Evolutionary conservation across 2,797 vertebrate genomes (phyloP), one percentile per base, ranked within the genome.

Genomic region (Melanotaenia boesemani): DNA sequence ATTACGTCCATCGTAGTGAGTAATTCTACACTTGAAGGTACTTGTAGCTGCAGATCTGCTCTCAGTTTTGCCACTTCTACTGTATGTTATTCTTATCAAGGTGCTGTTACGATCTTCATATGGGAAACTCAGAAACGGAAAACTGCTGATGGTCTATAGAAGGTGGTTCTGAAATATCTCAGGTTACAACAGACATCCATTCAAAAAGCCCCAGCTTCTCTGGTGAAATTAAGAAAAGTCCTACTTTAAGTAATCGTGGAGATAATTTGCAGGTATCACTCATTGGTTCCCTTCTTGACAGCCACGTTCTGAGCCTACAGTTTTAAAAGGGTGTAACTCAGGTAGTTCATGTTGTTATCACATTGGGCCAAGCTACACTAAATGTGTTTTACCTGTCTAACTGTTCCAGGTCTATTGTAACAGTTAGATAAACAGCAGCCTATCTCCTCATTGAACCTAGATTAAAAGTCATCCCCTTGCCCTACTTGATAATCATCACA

Each of bases 241-340:
- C 18, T 48, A 0, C 18, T n/a, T 48, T 6, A 8, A 2, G 20
- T 20, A 6, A n/a, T 48, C 0, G 10, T 2, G 6, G 0, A 20
- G 46, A 48, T n/a, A 20, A 48, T 6, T n/a, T n/a, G 0, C 18
- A 48, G 20, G 18, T n/a, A n/a, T 48, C 20, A 20, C 18, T 48
- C 4, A 3, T n/a, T 8, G 7, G 18, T 9, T 48, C 18, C 18
- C 7, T 7, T 11, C 11, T 36, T 36, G 6, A 10, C 28, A 28
- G 28, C 28, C 28, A 28, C 28, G 28, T 28, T 28, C 28, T 28
- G 28, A 28, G 28, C 28, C 3, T 28, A 28, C 28, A 28, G 28
- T 28, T 3, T 28, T 28, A 0, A 28, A 4, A 28, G 28, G 28
- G 28, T 28, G 28, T 28, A 28, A 28, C 28, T 28, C 28, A 28